A percentile compares a stretch with the other conserved stretches of the same genome.
phyloP scores from a whole-genome alignment of 2,797 vertebrate species.

The Dromococcyx pavoninus region DNA sequence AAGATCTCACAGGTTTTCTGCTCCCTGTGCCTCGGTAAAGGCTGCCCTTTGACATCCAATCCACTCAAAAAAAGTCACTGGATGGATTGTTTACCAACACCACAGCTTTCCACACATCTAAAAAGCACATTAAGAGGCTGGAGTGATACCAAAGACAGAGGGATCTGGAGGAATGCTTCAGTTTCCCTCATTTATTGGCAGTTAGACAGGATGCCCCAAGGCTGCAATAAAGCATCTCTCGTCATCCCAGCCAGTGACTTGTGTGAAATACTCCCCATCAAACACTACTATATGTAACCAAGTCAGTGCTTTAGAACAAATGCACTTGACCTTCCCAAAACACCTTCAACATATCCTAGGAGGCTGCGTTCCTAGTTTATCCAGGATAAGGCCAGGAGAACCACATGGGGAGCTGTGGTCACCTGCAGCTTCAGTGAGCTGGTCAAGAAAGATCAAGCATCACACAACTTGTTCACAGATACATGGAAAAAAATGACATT shows the following conservation, averaged over 20 bases:
- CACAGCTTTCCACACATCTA: background rate
- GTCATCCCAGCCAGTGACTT: background rate
- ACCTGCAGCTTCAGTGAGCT: background rate
- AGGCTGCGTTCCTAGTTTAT: background rate
- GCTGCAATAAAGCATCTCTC: background rate
- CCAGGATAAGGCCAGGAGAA: background rate
- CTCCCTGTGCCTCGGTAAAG: background rate
- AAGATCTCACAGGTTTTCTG: background rate
- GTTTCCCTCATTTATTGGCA: background rate
- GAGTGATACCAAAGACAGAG: background rate
- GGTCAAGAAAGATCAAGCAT: background rate
- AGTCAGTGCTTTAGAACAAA: background rate
- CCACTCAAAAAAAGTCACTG: background rate
- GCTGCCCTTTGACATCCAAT: background rate
- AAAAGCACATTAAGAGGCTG: background rate
- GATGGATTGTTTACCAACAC: background rate
- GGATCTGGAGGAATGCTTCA: background rate
- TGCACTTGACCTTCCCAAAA: background rate
- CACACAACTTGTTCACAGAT: background rate
- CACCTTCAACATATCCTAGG: background rate
- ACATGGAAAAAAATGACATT: background rate
- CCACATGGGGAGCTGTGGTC: rapidly evolving
- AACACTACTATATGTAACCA: background rate
- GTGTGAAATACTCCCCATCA: background rate
- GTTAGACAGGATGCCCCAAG: background rate